Percentiles rank a stretch among this genome's conserved stretches.
Conservation (phyloP, 2,888 invertebrate genomes). For the Mythimna pallens region DNA sequence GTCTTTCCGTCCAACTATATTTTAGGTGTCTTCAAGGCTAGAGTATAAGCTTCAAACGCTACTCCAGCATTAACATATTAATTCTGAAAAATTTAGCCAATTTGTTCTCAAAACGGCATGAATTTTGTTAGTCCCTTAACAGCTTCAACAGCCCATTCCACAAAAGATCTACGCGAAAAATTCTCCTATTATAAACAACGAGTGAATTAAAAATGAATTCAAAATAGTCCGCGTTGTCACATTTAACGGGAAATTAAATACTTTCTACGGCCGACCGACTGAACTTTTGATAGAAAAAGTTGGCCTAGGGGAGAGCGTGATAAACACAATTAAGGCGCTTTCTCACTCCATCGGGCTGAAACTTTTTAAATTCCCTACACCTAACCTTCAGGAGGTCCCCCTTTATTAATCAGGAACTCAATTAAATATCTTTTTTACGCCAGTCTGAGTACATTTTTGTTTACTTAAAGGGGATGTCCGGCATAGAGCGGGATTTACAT, state of each 20-base stretch:
- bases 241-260: constrained; percentile 86
- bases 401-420: constrained; percentile 80
- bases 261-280: constrained; percentile 79
- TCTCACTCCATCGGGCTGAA: constrained; percentile 77
- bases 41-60: neutral
- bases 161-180: constrained; percentile 46
- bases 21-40: too few relatives aligned
- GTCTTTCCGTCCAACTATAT: too few relatives aligned
- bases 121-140: constrained; percentile 24
- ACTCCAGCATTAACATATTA: neutral
- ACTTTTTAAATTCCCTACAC: constrained; percentile 77
- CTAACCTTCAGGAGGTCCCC: constrained; percentile 68
- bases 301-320: constrained; percentile 73
- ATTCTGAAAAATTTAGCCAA: neutral
- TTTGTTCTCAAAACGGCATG: constrained; percentile 9
- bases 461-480: constrained; percentile 66
- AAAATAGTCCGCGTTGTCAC: constrained; percentile 80
- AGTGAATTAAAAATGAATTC: constrained; percentile 77
- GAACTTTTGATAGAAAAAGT: constrained; percentile 89
- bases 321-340: constrained; percentile 85
- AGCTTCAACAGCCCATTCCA: constrained; percentile 34
- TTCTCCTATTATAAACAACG: constrained; percentile 43
- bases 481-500: constrained; percentile 65
- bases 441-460: constrained; percentile 68
- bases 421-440: constrained; percentile 70